Percentiles rank a stretch among this genome's conserved stretches.
Evolutionary conservation across 1,140 invertebrate genomes (phyloP).

Genomic region (Brachionus asplanchnoidis): DNA sequence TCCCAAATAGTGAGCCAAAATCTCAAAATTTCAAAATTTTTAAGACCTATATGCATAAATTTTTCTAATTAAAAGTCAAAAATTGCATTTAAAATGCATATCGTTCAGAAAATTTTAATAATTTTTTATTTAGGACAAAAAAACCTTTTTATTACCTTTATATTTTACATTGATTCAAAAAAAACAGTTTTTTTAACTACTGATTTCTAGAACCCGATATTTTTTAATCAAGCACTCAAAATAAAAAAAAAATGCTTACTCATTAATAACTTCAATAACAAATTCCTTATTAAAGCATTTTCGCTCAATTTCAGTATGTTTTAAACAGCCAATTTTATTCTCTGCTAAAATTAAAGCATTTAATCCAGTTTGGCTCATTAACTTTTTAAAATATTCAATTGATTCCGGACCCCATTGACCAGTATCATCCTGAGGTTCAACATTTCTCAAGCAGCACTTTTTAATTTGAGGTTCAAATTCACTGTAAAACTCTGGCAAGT

Average conservation of each 20-base stretch:
- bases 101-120: too few relatives aligned
- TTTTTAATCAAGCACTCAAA: background rate
- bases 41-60: too few relatives aligned
- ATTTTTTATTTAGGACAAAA: too few relatives aligned
- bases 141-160: too few relatives aligned
- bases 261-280: background rate
- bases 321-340: background rate
- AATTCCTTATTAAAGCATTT: background rate
- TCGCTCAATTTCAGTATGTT: background rate
- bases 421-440: background rate
- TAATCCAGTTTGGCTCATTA: background rate
- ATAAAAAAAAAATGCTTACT: background rate
- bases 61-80: too few relatives aligned
- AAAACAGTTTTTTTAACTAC: background rate
- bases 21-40: too few relatives aligned
- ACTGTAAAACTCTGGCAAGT: background rate
- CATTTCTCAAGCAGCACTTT: background rate
- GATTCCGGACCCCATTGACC: background rate
- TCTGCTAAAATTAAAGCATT: background rate
- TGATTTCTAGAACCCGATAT: background rate
- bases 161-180: background rate
- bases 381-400: background rate
- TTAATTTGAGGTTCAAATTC: conserved; percentile 2
- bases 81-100: too few relatives aligned
- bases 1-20: too few relatives aligned